Evolutionary conservation across 2,888 invertebrate species (phyloP), one percentile per base, ranked within the genome.

Genomic region (Deroplatys truncata): DNA sequence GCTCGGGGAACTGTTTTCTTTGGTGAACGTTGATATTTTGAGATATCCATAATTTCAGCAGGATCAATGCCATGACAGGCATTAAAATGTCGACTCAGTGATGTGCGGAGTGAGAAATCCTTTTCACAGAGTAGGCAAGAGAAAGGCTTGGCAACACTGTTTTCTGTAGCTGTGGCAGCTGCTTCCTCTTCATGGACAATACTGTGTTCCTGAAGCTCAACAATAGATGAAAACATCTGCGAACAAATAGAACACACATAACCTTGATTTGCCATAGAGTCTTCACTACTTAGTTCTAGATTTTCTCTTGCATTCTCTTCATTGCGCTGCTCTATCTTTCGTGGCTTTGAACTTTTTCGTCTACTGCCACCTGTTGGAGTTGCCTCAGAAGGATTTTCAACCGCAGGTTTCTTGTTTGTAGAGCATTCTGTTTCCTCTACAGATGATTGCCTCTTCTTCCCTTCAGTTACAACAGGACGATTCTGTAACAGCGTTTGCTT

Each of bases 71-170:
- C 94, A 91, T 95, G 95, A n/a, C 93, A 92, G 85, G 94, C 93
- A 88, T 94, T 93, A 85, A 95, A 94, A 91, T 95, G 95, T 90
- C 93, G 92, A 29, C 94, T 94, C 88, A 95, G 92, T n/a, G 93
- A 93, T 9, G 94, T 92, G 85, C 94, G 93, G 25, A 93, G 92
- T 1, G 92, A 92, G 90, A 95, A 94, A 90, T 94, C 93, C 91
- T 93, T 93, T 88, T 94, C 94, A 91, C 95, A 95, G n/a, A 95
- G 91, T 88, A 95, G 92, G 92, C 95, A 95, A 49, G 93, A 92
- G 84, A 85, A 90, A 43, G 90, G 90, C 56, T 84, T 85, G 20
- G 82, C 56, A 72, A 25, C 25, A 72, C 56, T 84, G 28, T 84
- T 86, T 28, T 84, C 86, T 28, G 13, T 10, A 28, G 15, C 35